These are phyloP conservation scores for Cheilosia vulpina DNA, from an alignment of 2,888 invertebrate species.

Conservation along the genomic window DNA sequence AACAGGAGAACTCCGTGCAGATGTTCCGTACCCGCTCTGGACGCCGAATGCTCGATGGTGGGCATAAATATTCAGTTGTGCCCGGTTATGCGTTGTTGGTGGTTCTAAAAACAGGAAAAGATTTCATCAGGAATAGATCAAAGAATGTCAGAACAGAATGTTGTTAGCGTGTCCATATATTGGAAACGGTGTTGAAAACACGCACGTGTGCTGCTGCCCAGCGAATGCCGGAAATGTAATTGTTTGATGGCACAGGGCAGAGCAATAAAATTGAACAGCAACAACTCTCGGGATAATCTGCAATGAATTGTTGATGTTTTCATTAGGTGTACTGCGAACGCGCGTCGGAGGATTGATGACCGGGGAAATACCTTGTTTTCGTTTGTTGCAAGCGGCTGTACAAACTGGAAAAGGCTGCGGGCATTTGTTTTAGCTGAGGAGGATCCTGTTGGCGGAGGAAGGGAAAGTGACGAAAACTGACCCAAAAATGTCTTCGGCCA, in stretches of 20 bases:
- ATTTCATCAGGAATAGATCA: constrained; percentile 70
- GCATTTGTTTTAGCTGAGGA: not conserved
- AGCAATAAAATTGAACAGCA: constrained; percentile 37
- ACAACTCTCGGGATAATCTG: constrained; percentile 21
- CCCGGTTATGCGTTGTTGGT: constrained; percentile 13
- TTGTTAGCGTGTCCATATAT: constrained; percentile 19
- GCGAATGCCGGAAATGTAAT: constrained; percentile 61
- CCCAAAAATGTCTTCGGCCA: no score
- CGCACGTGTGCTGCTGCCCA: constrained; percentile 49
- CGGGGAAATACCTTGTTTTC: constrained; percentile 19
- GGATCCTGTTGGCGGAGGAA: no score
- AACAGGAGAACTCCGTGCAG: constrained; percentile 48
- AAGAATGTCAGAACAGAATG: constrained; percentile 63
- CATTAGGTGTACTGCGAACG: constrained; percentile 28
- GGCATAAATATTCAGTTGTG: constrained; percentile 39
- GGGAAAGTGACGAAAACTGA: no score
- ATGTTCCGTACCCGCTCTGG: constrained; percentile 20
- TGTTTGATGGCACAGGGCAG: constrained; percentile 16
- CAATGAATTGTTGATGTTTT: constrained; percentile 64
- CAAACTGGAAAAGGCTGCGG: not conserved
- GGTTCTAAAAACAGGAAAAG: constrained; percentile 70
- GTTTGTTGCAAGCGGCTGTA: constrained; percentile 8
- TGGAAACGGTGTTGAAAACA: constrained; percentile 51
- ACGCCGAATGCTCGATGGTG: not conserved
- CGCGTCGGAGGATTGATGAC: constrained; percentile 24